A percentile compares a stretch with the other conserved stretches of the same genome.
Conservation (phyloP, 2,888 invertebrate species). For the Helobdella robusta region DNA sequence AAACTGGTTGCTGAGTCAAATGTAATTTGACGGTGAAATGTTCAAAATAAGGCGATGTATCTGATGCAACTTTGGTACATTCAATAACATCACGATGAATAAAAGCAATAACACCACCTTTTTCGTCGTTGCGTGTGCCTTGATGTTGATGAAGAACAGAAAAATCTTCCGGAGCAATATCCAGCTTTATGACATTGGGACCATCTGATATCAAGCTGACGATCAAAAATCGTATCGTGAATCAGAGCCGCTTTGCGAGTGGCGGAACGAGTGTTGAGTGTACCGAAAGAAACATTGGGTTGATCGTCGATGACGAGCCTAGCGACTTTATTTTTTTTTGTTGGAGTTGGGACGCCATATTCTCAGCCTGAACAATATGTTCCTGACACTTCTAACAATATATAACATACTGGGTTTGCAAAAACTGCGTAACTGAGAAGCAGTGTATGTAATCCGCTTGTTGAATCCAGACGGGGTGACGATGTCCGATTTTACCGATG, state of each 20-base stretch:
- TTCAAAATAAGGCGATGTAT: neutral
- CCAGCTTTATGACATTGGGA: neutral
- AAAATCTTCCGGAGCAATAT: neutral
- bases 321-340: too few species aligned
- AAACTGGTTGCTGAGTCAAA: neutral
- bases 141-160: neutral
- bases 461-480: too few species aligned
- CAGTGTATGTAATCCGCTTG: too few species aligned
- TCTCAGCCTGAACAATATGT: too few species aligned
- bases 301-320: too few species aligned
- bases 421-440: too few species aligned
- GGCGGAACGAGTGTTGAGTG: too few species aligned
- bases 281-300: too few species aligned
- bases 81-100: neutral
- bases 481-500: too few species aligned
- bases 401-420: too few species aligned
- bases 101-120: neutral
- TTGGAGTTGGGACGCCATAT: too few species aligned
- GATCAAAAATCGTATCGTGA: neutral
- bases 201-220: neutral
- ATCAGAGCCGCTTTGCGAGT: slow-evolving; percentile 4
- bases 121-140: neutral
- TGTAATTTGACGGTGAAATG: neutral
- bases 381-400: too few species aligned
- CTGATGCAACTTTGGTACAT: neutral